phyloP scores from a whole-genome alignment of 2,888 invertebrate species.

The Eristalinus aeneus region DNA sequence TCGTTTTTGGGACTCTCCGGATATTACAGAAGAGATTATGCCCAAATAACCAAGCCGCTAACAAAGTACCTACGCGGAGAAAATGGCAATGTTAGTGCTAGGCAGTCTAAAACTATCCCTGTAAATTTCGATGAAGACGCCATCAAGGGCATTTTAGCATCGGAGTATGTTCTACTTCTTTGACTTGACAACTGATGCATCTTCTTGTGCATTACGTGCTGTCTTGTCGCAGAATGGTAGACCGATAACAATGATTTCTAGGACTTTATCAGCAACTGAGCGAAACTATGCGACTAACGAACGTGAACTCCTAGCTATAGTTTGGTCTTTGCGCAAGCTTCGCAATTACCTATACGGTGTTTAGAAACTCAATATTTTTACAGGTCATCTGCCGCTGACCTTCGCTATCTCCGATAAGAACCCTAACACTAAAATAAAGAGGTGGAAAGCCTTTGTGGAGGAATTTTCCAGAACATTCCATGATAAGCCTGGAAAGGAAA shows the following conservation, averaged over 20 bases:
- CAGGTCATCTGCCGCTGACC: conserved; percentile 49
- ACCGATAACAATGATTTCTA: conserved; percentile 68
- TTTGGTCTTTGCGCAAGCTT: conserved; percentile 76
- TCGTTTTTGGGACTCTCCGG: conserved; percentile 26
- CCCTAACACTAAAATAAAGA: conserved; percentile 47
- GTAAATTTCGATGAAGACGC: conserved; percentile 17
- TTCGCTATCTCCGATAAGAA: conserved; percentile 46
- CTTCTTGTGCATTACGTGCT: conserved; percentile 72
- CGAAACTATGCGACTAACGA: neutral
- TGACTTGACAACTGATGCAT: conserved; percentile 74
- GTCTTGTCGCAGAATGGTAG: conserved; percentile 73
- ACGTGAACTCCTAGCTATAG: conserved; percentile 73
- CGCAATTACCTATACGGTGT: conserved; percentile 75
- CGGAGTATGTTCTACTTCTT: conserved; percentile 50
- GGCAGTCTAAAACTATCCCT: neutral
- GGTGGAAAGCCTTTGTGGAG: conserved; percentile 39
- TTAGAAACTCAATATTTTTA: conserved; percentile 42
- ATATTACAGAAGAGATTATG: conserved; percentile 31
- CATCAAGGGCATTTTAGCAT: conserved; percentile 8
- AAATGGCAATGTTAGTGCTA: conserved; percentile 27
- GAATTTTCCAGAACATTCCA: conserved; percentile 36
- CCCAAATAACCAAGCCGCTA: conserved; percentile 17
- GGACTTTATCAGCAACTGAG: neutral
- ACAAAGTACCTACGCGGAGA: conserved; percentile 7
- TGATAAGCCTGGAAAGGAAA: conserved; percentile 66